Conservation (phyloP, 2,113 vertebrate species). For the Gymnorhina tibicen region DNA sequence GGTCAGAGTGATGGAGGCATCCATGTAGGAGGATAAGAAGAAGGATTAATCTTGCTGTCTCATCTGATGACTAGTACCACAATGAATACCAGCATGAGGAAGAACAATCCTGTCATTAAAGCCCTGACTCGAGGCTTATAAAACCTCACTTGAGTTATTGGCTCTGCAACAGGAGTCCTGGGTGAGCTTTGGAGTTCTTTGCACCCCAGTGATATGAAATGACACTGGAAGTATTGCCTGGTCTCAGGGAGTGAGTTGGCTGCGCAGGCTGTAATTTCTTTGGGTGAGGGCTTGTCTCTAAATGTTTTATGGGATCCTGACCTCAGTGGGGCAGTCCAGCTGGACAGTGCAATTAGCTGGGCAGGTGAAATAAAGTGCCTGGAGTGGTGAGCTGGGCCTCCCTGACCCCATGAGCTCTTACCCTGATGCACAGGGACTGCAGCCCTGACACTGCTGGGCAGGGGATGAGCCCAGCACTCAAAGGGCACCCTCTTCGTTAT, state of each 20-base stretch:
- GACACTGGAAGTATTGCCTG: background rate
- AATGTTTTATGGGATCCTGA: background rate
- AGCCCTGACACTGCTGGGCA: background rate
- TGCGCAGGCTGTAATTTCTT: background rate
- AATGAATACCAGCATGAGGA: background rate
- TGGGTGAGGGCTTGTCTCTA: background rate
- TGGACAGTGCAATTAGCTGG: background rate
- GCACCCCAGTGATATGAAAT: background rate
- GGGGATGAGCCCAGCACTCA: background rate
- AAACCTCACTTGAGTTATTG: background rate
- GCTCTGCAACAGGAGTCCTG: background rate
- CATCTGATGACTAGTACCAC: background rate
- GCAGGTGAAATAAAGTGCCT: background rate
- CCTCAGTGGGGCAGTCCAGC: background rate
- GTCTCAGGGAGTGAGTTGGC: background rate
- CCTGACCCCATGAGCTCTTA: fast-evolving
- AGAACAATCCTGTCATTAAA: background rate
- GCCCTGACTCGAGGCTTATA: background rate
- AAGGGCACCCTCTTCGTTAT: background rate
- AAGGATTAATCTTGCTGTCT: background rate
- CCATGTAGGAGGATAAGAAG: background rate
- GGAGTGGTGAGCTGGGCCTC: background rate
- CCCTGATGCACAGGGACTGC: background rate
- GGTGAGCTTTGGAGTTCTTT: background rate
- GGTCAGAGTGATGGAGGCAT: background rate